Evolutionary conservation across 2,888 invertebrate species (phyloP), one percentile per base, ranked within the genome.

Genomic region (Papilio elwesi): DNA sequence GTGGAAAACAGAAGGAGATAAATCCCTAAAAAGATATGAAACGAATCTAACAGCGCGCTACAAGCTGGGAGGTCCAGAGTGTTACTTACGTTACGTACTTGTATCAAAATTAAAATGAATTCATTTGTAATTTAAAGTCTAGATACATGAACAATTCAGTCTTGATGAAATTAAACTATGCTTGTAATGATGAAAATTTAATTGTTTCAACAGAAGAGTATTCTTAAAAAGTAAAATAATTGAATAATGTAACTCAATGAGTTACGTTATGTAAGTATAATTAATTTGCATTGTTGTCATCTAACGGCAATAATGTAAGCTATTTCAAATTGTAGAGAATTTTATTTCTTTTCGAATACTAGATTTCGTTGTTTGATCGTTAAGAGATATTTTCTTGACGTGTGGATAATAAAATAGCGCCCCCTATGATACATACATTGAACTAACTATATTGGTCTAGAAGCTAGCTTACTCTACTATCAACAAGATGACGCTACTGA

Each of bases 131-230:
- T 10, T 11, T 59, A 13, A 59, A 38, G 9, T 38, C 59, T 38
- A 59, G 38, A 59, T 59, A 38, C 59, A 59, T 38, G 8, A 55
- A 26, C 26, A 57, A 59, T 59, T 9, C n/a, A 38, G 4, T 59
- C 59, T 13, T 59, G 6, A 59, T 5, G n/a, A 59, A 59, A 36
- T 59, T 8, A 38, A 38, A 38, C 38, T 59, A 4, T 2, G 26
- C 26, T 2, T 26, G 4, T 26, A 26, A 1, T 26, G 1, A 26
- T 26, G 26, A 26, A 26, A 26, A 26, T 26, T 38, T 59, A 38
- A 55, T 38, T 38, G 38, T 38, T n/a, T 38, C n/a, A 3, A 9
- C n/a, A 26, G 26, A 38, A 38, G 8, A 59, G n/a, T 38, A 38
- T n/a, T 59, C 4, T 16, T 15, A n/a, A 15, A 53, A 10, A 10